Percentiles rank a stretch among this genome's conserved stretches.
These are phyloP conservation scores for Heteractis magnifica DNA, from an alignment of 92 coral and sea anemone species.

Conservation along the genomic window DNA sequence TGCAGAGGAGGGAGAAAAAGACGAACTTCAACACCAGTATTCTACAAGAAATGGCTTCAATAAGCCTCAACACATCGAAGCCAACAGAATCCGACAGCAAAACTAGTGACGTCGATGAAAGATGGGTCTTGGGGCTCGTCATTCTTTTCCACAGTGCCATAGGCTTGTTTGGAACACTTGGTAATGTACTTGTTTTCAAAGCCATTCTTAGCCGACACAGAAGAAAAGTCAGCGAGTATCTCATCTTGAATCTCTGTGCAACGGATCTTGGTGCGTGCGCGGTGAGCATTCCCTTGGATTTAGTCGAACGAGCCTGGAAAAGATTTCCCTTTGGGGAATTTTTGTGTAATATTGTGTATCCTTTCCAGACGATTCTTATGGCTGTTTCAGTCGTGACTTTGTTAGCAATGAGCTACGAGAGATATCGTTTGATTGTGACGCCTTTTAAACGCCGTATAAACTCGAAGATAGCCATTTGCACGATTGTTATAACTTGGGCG, in stretches of 20 bases:
- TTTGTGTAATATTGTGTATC: slow-evolving; percentile 55
- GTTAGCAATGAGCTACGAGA: slow-evolving; percentile 56
- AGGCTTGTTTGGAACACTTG: slow-evolving; percentile 36
- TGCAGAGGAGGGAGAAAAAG: not conserved
- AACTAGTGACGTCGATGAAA: slow-evolving; percentile 6
- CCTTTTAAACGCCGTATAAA: slow-evolving; percentile 42
- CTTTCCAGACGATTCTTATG: slow-evolving; percentile 53
- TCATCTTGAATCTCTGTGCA: slow-evolving; percentile 51
- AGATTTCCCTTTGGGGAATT: slow-evolving; percentile 51
- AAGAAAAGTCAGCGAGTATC: slow-evolving; percentile 51
- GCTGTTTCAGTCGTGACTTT: slow-evolving; percentile 52
- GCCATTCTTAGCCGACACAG: slow-evolving; percentile 37
- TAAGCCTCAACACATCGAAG: not conserved
- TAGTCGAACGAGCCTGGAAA: slow-evolving; percentile 38
- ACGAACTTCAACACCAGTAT: not conserved
- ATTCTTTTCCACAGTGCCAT: slow-evolving; percentile 33
- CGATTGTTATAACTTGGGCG: slow-evolving; percentile 35
- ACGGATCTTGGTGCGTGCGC: slow-evolving; percentile 59
- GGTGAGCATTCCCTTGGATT: slow-evolving; percentile 45
- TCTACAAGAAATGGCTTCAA: not conserved
- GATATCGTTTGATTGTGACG: slow-evolving; percentile 49
- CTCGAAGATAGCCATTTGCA: slow-evolving; percentile 27
- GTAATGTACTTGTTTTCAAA: slow-evolving; percentile 51
- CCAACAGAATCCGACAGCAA: not conserved
- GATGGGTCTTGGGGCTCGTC: slow-evolving; percentile 27